Evolutionary conservation across 2,888 invertebrate species (phyloP), one percentile per base, ranked within the genome.

Genomic region (Marronus borbonicus): DNA sequence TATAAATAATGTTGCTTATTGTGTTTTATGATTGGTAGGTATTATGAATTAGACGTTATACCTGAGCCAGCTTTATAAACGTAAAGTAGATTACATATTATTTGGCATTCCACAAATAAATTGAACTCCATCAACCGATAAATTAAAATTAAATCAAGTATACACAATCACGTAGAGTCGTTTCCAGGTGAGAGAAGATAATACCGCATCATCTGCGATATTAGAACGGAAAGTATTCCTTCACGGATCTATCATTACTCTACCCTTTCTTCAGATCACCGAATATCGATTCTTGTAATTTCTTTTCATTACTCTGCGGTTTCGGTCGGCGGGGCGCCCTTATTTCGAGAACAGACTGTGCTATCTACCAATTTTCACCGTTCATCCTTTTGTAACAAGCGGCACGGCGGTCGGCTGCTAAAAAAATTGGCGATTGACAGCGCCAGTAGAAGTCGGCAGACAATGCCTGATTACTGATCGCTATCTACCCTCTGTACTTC

Each of bases 141-240:
- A 86, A 86, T 86, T 86, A 86, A 86, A 86, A 86, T 84, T 85
- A 85, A 86, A 86, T 86, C 85, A 85, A 80, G 85, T 84, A 85
- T 85, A 84, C 85, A 84, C 86, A 86, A 86, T 85, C 62, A 62
- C 62, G 84, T 82, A 81, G 82, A 36, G 31, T 1, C 81, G 84
- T 83, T 84, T 83, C 82, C 85, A 85, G 84, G 85, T 84, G 84
- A 82, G 10, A 62, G 62, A 28, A 62, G 62, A 62, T 62, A 62
- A 62, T 62, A 62, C 62, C 62, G 31, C 62, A 14, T 62, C 62
- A 62, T 62, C 62, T 31, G n/a, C 62, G 31, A 62, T n/a, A 31
- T 62, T 62, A 62, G 31, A 31, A 62, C 5, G 24, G 31, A 14
- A 62, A 62, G 31, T 62, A 12, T 62, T 28, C 3, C 62, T 28